Evolutionary conservation across 2,113 vertebrate species (phyloP), one percentile per base, ranked within the genome.

Genomic region (Salvelinus fontinalis): DNA sequence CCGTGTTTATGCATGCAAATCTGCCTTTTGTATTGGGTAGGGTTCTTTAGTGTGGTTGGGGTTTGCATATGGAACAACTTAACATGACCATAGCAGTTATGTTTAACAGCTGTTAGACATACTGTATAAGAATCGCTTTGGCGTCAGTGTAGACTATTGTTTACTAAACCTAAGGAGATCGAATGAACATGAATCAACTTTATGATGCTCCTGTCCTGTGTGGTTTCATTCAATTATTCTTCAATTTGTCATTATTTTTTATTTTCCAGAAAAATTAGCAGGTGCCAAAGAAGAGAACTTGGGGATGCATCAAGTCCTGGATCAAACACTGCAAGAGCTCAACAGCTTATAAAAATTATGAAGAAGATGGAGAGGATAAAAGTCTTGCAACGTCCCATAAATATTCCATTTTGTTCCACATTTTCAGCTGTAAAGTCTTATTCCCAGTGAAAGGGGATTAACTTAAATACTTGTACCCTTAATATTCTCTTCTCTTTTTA

Each of bases 281-380:
- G 87, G 88, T 75, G 97, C 96, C 49, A 99, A 98, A 91, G 96
- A 97, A 80, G 97, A 98, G 86, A 98, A 97, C 75, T 68, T 97
- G 87, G 93, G 92, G 73, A 92, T 99, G 93, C 95, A 97, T 67
- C 94, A 97, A 92, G 95, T 96, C 84, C 94, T 98, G 95, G 96
- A 97, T 86, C 96, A 99, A 90, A 99, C 97, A 1, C 93, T 99
- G 87, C 95, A 93, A 0, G 97, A 98, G 86, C 95, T 99, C 71
- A 97, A 97, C 94, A 97, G 94, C 95, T 96, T 98, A 96, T 99
- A 95, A 95, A 81, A 4, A 70, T 7, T 11, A 11, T 11, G 39
- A 44, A 9, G 34, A 87, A 75, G 76, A 74, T 73, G 74, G 76
- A 82, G 83, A 86, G 77, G 84, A 88, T 89, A 75, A 81, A 83